Percentiles rank a stretch among this genome's conserved stretches.
Conservation (phyloP, 2,888 invertebrate species). For the Endotricha flammealis region DNA sequence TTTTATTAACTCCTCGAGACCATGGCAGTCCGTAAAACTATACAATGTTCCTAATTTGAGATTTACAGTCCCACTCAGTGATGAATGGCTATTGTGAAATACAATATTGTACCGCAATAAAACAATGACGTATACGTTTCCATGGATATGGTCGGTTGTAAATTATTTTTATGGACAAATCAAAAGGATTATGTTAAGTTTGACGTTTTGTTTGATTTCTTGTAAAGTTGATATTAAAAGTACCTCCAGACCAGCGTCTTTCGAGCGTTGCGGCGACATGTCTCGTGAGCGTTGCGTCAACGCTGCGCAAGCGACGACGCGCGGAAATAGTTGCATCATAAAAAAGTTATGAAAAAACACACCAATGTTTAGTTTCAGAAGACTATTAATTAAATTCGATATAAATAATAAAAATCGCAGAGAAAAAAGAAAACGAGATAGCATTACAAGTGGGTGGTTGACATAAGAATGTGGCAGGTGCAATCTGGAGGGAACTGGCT, state of each 20-base stretch:
- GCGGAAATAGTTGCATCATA: no score
- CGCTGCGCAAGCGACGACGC: no score
- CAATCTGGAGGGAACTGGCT: background rate
- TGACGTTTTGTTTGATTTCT: no score
- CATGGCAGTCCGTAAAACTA: constrained; percentile 59
- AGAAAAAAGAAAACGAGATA: background rate
- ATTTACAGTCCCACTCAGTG: constrained; percentile 47
- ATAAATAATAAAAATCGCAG: background rate
- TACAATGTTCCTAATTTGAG: constrained; percentile 64
- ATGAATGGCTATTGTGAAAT: constrained; percentile 61
- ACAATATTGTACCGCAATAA: constrained; percentile 33
- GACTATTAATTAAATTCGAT: background rate
- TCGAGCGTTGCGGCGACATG: no score
- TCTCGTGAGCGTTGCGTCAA: no score
- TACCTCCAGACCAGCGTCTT: no score
- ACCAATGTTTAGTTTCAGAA: background rate
- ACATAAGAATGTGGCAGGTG: background rate
- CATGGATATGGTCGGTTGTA: constrained; percentile 2
- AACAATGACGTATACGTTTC: constrained; percentile 19
- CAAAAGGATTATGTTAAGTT: background rate
- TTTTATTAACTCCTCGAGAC: constrained; percentile 42
- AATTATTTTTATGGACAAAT: constrained; percentile 1
- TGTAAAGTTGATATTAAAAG: no score
- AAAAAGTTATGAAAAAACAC: no score
- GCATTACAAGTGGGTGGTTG: background rate